These are phyloP conservation scores for Drosophila orena DNA, from an alignment of 1,140 invertebrate species.

Conservation along the genomic window DNA sequence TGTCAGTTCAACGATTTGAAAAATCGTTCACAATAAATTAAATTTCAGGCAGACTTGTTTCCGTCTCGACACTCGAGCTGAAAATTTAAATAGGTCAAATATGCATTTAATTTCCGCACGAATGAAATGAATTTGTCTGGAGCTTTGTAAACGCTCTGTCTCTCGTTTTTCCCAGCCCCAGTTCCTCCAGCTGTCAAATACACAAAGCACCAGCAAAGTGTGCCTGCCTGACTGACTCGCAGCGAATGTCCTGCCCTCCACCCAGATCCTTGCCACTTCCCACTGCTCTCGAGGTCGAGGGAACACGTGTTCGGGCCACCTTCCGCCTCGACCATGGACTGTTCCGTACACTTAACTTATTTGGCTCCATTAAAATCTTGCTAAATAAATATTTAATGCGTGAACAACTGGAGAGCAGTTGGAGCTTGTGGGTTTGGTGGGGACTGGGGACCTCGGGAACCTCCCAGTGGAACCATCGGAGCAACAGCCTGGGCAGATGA, in stretches of 20 bases:
- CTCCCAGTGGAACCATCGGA: slow-evolving; percentile 26
- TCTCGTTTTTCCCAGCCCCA: neutral
- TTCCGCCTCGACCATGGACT: slow-evolving; percentile 40
- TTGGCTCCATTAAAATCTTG: slow-evolving; percentile 79
- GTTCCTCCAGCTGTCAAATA: slow-evolving; percentile 67
- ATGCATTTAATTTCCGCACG: slow-evolving; percentile 80
- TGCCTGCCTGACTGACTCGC: slow-evolving; percentile 26
- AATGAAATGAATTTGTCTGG: slow-evolving; percentile 78
- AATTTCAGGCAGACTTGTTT: slow-evolving; percentile 57
- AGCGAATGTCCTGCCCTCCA: slow-evolving; percentile 17
- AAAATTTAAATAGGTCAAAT: slow-evolving; percentile 77
- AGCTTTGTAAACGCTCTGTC: neutral
- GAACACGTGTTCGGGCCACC: slow-evolving; percentile 59
- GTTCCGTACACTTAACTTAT: slow-evolving; percentile 72
- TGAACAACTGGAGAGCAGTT: slow-evolving; percentile 58
- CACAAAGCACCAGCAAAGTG: slow-evolving; percentile 39
- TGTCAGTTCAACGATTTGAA: slow-evolving; percentile 52
- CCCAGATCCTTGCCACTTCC: neutral
- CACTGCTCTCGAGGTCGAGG: slow-evolving; percentile 1
- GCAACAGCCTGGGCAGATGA: slow-evolving; percentile 74
- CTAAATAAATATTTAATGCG: slow-evolving; percentile 82
- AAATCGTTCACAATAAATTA: slow-evolving; percentile 71
- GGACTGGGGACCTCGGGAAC: too few species aligned
- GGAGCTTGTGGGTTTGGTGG: neutral
- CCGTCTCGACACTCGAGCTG: slow-evolving; percentile 30